Conservation (phyloP, 2,797 vertebrate genomes). For the Knipowitschia caucasica region DNA sequence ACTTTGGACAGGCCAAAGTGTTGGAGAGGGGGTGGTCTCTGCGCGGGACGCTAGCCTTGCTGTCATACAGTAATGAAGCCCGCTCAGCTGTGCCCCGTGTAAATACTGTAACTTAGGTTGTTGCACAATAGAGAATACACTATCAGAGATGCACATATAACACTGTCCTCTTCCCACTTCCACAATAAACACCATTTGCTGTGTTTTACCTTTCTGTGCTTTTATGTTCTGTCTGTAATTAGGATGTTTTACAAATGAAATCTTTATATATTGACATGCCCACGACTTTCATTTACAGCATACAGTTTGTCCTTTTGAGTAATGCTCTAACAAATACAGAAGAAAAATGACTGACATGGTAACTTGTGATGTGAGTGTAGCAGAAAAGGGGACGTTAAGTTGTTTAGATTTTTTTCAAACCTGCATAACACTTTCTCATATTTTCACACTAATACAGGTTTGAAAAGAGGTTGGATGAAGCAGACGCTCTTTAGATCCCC, state of each 20-base stretch:
- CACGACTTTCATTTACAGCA: neutral
- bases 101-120: slow-evolving; percentile 78
- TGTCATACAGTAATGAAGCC: slow-evolving; percentile 77
- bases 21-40: slow-evolving; percentile 50
- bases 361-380: too few relatives aligned
- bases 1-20: slow-evolving; percentile 72
- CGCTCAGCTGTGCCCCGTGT: slow-evolving; percentile 69
- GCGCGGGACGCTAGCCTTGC: slow-evolving; percentile 63
- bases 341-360: too few relatives aligned
- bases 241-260: neutral
- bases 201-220: slow-evolving; percentile 58
- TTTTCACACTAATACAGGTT: too few relatives aligned
- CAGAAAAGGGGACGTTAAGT: too few relatives aligned
- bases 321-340: too few relatives aligned
- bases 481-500: too few relatives aligned
- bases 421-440: too few relatives aligned
- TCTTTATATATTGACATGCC: neutral
- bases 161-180: slow-evolving; percentile 74
- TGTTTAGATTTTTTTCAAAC: too few relatives aligned
- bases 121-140: slow-evolving; percentile 75
- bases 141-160: slow-evolving; percentile 71
- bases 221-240: neutral
- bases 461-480: too few relatives aligned
- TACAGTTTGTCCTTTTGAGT: too few relatives aligned
- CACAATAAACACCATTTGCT: slow-evolving; percentile 78